These are phyloP conservation scores for Dusona sp. DNA, from an alignment of 2,888 invertebrate species.

Conservation along the genomic window DNA sequence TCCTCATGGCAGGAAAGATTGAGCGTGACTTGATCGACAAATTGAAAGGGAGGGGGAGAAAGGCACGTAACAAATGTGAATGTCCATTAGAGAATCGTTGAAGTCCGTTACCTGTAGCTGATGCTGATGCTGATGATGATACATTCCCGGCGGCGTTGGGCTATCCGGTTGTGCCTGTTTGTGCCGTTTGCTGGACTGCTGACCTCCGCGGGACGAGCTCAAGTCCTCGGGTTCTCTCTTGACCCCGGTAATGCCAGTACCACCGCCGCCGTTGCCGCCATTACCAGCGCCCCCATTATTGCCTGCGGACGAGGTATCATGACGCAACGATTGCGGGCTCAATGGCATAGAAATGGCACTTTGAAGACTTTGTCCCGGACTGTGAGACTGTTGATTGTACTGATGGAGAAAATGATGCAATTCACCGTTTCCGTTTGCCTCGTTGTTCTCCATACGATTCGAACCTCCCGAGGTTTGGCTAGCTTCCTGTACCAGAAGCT, in stretches of 20 bases:
- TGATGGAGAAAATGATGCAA: constrained; percentile 84
- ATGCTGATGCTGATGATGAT: constrained; percentile 83
- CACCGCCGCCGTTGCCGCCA: constrained; percentile 75
- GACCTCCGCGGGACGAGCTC: constrained; percentile 85
- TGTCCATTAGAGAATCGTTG: neutral
- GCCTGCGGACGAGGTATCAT: constrained; percentile 79
- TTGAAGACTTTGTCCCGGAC: constrained; percentile 85
- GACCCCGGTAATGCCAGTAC: constrained; percentile 84
- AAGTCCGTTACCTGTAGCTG: constrained; percentile 80
- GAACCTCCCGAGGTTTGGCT: constrained; percentile 77
- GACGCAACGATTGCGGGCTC: constrained; percentile 82
- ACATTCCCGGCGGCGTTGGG: constrained; percentile 83
- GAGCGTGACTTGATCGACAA: neutral
- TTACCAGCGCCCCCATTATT: constrained; percentile 77
- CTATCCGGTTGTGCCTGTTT: constrained; percentile 82
- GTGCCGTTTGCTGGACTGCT: constrained; percentile 81
- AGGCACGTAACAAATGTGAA: constrained; percentile 10
- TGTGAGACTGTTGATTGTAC: constrained; percentile 83
- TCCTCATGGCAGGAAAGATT: neutral
- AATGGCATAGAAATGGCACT: constrained; percentile 84
- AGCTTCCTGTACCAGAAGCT: constrained; percentile 83
- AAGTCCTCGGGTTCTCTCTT: constrained; percentile 94
- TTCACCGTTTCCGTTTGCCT: constrained; percentile 85
- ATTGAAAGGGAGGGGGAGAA: neutral
- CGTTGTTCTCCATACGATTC: constrained; percentile 82